A percentile compares a stretch with the other conserved stretches of the same genome.
These are phyloP conservation scores for Pinctada fucata DNA, from an alignment of 2,888 invertebrate species.

Conservation along the genomic window DNA sequence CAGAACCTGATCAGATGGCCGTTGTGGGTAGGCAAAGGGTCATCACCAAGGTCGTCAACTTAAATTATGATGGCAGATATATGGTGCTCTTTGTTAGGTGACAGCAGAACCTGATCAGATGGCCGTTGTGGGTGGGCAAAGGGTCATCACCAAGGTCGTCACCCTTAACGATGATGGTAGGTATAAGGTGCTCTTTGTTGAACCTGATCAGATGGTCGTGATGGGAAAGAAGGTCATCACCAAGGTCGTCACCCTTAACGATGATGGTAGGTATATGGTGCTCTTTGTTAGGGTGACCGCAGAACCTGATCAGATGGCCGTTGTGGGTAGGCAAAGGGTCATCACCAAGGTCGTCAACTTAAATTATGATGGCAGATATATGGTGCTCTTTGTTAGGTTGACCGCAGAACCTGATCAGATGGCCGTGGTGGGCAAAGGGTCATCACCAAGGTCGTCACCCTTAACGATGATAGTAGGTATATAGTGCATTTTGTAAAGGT, in stretches of 20 bases:
- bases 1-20: conserved; percentile 62
- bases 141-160: conserved; percentile 80
- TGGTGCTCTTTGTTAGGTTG: conserved; percentile 81
- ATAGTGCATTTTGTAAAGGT: conserved; percentile 80
- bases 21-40: conserved; percentile 75
- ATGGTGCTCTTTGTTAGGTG: no score
- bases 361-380: conserved; percentile 80
- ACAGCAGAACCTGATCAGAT: no score
- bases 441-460: conserved; percentile 80
- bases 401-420: conserved; percentile 63
- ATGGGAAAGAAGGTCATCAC: conserved; percentile 80
- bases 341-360: conserved; percentile 81
- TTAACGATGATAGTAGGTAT: conserved; percentile 80
- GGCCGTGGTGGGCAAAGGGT: conserved; percentile 78
- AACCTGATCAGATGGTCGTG: conserved; percentile 64
- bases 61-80: no score
- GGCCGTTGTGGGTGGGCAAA: conserved; percentile 74
- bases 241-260: conserved; percentile 81
- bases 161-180: conserved; percentile 81
- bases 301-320: conserved; percentile 61
- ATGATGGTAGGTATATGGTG: conserved; percentile 80
- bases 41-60: no score
- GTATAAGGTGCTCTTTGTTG: conserved; percentile 80
- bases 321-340: conserved; percentile 78
- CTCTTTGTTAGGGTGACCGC: conserved; percentile 80